Evolutionary conservation across 64 coral and sea anemone species (phyloP), one percentile per base, ranked within the genome.

Genomic region (Acropora yongei): DNA sequence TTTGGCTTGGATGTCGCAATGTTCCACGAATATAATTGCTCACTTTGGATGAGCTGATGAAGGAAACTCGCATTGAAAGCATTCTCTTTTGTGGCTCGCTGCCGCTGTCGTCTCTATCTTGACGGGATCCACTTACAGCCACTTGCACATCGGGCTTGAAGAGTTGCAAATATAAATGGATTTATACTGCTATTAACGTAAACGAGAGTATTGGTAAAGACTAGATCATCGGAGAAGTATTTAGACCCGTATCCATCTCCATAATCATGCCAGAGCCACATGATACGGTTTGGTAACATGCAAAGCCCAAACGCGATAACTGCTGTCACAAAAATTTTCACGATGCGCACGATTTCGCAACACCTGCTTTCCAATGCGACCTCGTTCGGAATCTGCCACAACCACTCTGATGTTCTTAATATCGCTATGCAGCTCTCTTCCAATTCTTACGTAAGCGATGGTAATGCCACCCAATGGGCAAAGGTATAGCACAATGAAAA

Each of bases 161-260:
- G 78, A 2, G 95, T 97, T 1, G 92, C 95, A 85, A 97, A 97
- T 50, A 97, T 97, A 18, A 97, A 97, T 5, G 95, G 95, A 57
- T 97, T 97, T 11, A 97, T 91, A 73, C 95, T 91, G 68, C 92
- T 94, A 73, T 97, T 97, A n/a, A 78, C 83, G 74, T 97, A 97
- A 4, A 93, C 89, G n/a, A 97, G 39, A 9, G 94, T 97, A 73
- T 82, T 88, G 30, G 92, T 78, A 93, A 97, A 97, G 39, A 90
- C 88, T 2, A 97, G 13, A 2, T 94, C 51, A 14, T 90, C 79
- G 4, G 68, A 4, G 30, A 97, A 91, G 50, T 90, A 11, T 1
- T 72, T 11, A 0, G 88, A 91, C 17, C 20, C 65, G 43, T 51
- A 69, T 2, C 88, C 95, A 30, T 57, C 18, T 1, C 95, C 95